A percentile compares a stretch with the other conserved stretches of the same genome.
Conservation (phyloP, 2,888 invertebrate genomes). For the Caenorhabditis sinica region DNA sequence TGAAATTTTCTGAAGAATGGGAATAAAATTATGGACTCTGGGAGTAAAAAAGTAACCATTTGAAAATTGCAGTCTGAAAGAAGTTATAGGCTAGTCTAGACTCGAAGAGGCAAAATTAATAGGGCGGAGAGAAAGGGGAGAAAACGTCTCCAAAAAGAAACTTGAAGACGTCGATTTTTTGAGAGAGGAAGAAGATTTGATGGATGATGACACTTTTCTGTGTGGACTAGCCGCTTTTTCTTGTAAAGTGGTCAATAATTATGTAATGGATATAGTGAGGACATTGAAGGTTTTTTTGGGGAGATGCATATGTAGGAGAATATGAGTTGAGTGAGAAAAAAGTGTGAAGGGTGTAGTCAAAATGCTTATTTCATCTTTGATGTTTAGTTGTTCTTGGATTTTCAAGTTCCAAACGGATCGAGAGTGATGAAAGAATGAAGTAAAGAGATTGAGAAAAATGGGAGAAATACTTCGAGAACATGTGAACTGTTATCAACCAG, state of each 20-base stretch:
- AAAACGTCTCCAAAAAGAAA: slow-evolving; percentile 22
- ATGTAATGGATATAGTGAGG: slow-evolving; percentile 34
- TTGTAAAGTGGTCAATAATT: slow-evolving; percentile 48
- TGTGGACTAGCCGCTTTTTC: background rate
- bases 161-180: slow-evolving; percentile 26
- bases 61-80: no score
- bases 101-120: slow-evolving; percentile 15
- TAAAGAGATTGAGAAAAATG: background rate
- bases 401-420: background rate
- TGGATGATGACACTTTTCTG: slow-evolving; percentile 52
- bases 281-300: background rate
- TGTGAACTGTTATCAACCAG: background rate
- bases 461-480: background rate
- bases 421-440: background rate
- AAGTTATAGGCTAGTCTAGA: no score
- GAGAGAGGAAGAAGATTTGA: slow-evolving; percentile 23
- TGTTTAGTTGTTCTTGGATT: background rate
- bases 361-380: slow-evolving; percentile 4
- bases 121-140: slow-evolving; percentile 13
- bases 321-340: background rate
- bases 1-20: no score
- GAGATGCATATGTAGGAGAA: background rate
- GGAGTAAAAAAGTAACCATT: no score
- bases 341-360: no score
- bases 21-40: no score